These are phyloP conservation scores for Nymphicus hollandicus DNA, from an alignment of 2,113 vertebrate species.

Conservation along the genomic window DNA sequence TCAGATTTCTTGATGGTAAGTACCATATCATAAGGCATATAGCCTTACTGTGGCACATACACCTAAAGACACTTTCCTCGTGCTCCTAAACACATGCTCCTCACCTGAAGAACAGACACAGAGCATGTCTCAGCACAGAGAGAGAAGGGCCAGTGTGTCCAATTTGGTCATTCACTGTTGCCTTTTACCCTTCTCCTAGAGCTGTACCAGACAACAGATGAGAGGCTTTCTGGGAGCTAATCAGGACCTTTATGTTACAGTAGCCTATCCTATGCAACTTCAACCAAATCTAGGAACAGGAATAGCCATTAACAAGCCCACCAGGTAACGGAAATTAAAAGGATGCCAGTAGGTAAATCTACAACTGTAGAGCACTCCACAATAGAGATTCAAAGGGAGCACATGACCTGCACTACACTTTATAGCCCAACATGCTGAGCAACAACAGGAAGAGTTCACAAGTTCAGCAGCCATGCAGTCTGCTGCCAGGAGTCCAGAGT, in stretches of 20 bases:
- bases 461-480: background rate
- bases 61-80: background rate
- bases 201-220: background rate
- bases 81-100: background rate
- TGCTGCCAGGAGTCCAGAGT: background rate
- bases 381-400: background rate
- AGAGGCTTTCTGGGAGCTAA: background rate
- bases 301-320: background rate
- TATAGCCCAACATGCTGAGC: background rate
- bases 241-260: background rate
- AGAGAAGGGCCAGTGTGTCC: accelerated
- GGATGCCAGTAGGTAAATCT: background rate
- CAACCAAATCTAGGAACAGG: background rate
- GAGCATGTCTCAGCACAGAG: background rate
- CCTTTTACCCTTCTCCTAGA: background rate
- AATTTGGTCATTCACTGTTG: background rate
- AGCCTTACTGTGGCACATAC: background rate
- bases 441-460: background rate
- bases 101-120: background rate
- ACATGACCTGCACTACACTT: background rate
- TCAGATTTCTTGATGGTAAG: background rate
- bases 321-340: background rate
- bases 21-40: background rate
- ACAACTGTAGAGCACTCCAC: background rate
- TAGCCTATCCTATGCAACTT: accelerated